These are phyloP conservation scores for Sphaeridia pumilis DNA, from an alignment of 2,888 invertebrate species.

Conservation along the genomic window DNA sequence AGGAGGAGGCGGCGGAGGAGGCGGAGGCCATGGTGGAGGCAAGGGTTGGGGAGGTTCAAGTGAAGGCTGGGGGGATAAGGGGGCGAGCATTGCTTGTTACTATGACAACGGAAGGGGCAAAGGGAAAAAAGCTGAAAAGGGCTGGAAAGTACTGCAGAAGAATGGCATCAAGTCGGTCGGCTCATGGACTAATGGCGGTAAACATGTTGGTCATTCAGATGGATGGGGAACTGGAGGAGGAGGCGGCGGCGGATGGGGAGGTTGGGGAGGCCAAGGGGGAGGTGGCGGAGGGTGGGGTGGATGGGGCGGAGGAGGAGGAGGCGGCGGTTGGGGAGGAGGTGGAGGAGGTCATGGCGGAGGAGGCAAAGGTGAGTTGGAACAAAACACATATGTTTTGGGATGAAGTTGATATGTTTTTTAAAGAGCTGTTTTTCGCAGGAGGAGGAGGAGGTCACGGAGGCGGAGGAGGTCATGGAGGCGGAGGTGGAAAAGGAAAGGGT, in stretches of 20 bases:
- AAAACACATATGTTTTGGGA: no score
- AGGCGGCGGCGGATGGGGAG: conserved; percentile 6
- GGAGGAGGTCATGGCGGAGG: conserved; percentile 4
- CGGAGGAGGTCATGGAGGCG: conserved; percentile 9
- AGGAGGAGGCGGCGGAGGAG: conserved; percentile 2
- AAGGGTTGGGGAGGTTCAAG: conserved; percentile 4
- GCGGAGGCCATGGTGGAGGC: neutral
- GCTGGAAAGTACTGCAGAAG: conserved; percentile 3
- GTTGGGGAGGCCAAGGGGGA: conserved; percentile 1
- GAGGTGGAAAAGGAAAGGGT: conserved; percentile 6
- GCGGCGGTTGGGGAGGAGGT: no score
- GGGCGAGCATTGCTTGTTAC: conserved; percentile 1
- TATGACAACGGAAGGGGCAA: neutral
- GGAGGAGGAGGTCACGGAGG: conserved; percentile 3
- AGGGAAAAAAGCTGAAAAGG: conserved; percentile 8
- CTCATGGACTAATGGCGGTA: neutral
- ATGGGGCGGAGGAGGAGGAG: conserved; percentile 8
- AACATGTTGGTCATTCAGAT: no score
- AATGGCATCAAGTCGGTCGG: neutral
- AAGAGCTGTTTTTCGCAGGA: no score
- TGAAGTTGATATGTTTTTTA: no score
- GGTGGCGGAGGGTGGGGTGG: conserved; percentile 5
- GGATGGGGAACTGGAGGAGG: conserved; percentile 4
- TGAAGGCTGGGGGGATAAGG: neutral
- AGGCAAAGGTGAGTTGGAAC: conserved; percentile 7